Evolutionary conservation across 2,888 invertebrate species (phyloP).

Genomic region (Oxystoma pomonae): DNA sequence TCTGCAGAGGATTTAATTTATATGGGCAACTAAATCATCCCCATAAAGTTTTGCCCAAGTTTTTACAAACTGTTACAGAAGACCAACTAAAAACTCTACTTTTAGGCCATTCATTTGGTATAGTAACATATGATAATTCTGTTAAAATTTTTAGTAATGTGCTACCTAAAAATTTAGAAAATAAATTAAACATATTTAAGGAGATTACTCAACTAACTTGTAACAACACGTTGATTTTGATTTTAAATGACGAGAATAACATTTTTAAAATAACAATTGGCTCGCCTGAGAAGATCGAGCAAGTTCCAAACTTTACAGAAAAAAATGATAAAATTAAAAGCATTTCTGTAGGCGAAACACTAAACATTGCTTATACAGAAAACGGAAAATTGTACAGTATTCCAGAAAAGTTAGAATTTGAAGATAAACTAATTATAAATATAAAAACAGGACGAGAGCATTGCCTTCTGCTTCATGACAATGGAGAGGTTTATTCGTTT

Average conservation of each 20-base stretch:
- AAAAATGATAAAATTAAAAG: conserved; percentile 41
- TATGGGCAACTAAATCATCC: conserved; percentile 38
- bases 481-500: conserved; percentile 75
- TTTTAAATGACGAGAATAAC: conserved; percentile 32
- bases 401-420: conserved; percentile 56
- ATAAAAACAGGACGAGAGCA: conserved; percentile 80
- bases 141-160: not conserved
- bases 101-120: conserved; percentile 33
- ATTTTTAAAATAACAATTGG: conserved; percentile 33
- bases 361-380: conserved; percentile 48
- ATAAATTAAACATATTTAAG: not conserved
- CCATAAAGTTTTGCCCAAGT: not conserved
- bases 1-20: conserved; percentile 45
- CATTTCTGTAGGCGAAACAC: conserved; percentile 49
- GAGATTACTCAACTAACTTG: conserved; percentile 28
- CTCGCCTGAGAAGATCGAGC: conserved; percentile 19
- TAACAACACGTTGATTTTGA: conserved; percentile 34
- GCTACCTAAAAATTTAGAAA: not conserved
- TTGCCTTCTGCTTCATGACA: conserved; percentile 62
- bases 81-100: conserved; percentile 31
- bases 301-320: conserved; percentile 29
- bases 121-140: conserved; percentile 13
- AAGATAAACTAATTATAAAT: conserved; percentile 56
- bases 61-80: conserved; percentile 20
- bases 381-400: conserved; percentile 58